Base-by-base conservation (phyloP, 2,113 vertebrate species). In the Montifringilla adamsi region DNA sequence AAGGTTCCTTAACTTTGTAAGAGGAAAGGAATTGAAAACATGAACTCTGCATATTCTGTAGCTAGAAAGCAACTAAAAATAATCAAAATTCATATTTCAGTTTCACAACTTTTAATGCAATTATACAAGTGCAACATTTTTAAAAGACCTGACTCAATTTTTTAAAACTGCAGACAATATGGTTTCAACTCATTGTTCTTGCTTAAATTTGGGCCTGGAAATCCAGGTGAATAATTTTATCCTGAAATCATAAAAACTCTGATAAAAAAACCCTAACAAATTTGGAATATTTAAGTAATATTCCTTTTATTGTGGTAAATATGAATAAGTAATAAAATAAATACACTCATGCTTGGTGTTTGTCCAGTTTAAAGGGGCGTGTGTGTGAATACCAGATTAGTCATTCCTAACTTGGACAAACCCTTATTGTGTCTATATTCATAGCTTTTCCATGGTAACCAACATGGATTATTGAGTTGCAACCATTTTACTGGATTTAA, bases 391-490 rank as follows among this genome's bases (percentile, higher is more conserved):
- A 67, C 76, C 50, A 74, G 41, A 81, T 96, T 94, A 93, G 63
- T 97, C 96, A 95, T 69, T 92, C 60, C 33, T 84, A 80, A 88
- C 85, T 86, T 70, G 53, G 83, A 77, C 76, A 93, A 86, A 49
- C 55, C 46, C 63, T 69, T 78, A 66, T 77, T 92, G n/a, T 95
- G 59, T 90, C 88, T 90, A 69, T 80, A 94, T 66, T 95, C 49
- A 79, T 92, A 73, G n/a, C 43, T 95, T 93, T 96, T 88, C 94
- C 79, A 86, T 90, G 72, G 90, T 77, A 90, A 97, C 88, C 47
- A 83, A 37, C 26, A 55, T 13, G 46, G 72, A 59, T 93, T 90
- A 69, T 83, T 80, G 72, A 92, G 55, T 77, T 88, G 43, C 6
- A 7, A 63, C 64, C 13, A 10, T 90, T 95, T 77, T 70, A 17